Evolutionary conservation across 1,140 invertebrate species (phyloP).

Genomic region (Campoletis sonorensis): DNA sequence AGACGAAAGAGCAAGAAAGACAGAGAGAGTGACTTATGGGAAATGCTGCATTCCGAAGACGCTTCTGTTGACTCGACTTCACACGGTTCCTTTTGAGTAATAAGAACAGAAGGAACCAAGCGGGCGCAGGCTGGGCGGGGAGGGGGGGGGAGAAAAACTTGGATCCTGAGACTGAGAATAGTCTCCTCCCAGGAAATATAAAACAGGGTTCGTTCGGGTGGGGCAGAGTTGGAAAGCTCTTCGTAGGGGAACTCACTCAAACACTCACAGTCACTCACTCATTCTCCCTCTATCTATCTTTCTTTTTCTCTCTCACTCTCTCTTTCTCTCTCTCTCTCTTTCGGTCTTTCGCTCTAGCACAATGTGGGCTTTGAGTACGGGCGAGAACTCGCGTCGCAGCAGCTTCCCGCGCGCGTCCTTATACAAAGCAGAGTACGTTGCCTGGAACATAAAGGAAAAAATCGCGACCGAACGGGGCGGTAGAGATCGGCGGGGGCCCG

Average conservation of each 20-base stretch:
- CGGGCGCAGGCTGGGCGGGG: background rate
- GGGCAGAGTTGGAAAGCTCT: slow-evolving; percentile 14
- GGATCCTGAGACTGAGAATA: background rate
- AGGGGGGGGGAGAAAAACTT: background rate
- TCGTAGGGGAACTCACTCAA: slow-evolving; percentile 5
- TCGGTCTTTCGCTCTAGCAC: background rate
- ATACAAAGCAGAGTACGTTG: slow-evolving; percentile 3
- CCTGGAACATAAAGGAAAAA: slow-evolving; percentile 23
- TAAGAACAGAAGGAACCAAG: background rate
- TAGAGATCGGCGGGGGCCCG: background rate
- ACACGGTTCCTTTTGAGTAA: background rate
- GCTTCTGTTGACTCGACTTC: background rate
- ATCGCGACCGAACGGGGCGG: slow-evolving; percentile 7
- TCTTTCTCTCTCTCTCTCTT: background rate
- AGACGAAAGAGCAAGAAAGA: background rate
- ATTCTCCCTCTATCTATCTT: slow-evolving; percentile 6
- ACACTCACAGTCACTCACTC: background rate
- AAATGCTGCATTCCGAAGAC: background rate
- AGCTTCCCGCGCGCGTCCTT: slow-evolving; percentile 35
- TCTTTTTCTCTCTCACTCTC: background rate
- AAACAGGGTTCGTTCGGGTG: background rate
- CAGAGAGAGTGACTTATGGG: background rate
- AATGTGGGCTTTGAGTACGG: background rate
- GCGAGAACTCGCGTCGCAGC: slow-evolving; percentile 28
- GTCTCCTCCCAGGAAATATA: slow-evolving; percentile 20